Percentiles rank a stretch among this genome's conserved stretches.
phyloP scores from a whole-genome alignment of 2,113 vertebrate genomes.

The Delphinus delphis region DNA sequence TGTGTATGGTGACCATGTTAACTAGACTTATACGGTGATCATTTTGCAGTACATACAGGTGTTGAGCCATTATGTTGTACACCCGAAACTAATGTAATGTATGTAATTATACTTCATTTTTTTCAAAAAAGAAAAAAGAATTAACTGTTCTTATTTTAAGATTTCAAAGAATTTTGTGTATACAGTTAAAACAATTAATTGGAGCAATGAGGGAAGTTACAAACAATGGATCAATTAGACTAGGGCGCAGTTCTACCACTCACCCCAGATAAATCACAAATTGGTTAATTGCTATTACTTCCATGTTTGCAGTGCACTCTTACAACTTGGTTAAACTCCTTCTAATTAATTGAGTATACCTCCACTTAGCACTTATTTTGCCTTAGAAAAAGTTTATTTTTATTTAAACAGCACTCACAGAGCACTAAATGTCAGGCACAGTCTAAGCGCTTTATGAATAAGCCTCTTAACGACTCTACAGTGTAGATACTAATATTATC shows the following conservation, averaged over 20 bases:
- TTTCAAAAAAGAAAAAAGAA: background rate
- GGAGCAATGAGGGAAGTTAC: background rate
- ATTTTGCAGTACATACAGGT: background rate
- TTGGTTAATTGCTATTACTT: background rate
- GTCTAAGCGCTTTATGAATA: background rate
- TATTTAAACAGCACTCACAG: background rate
- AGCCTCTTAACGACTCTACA: background rate
- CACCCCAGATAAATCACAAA: background rate
- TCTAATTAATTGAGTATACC: background rate
- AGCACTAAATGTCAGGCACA: background rate
- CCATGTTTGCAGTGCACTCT: background rate
- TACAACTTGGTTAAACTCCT: background rate
- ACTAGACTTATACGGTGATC: background rate
- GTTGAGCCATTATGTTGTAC: background rate
- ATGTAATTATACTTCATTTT: background rate
- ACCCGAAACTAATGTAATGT: background rate
- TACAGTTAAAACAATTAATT: background rate
- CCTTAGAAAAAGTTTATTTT: constrained; percentile 1
- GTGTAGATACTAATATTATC: background rate
- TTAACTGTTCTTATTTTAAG: background rate
- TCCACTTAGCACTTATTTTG: constrained; percentile 4
- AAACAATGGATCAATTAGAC: background rate
- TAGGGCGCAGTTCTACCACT: background rate
- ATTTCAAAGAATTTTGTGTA: background rate
- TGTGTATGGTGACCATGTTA: background rate